Base-by-base conservation (phyloP, 2,113 vertebrate genomes). In the Gnathonemus longibarbis region DNA sequence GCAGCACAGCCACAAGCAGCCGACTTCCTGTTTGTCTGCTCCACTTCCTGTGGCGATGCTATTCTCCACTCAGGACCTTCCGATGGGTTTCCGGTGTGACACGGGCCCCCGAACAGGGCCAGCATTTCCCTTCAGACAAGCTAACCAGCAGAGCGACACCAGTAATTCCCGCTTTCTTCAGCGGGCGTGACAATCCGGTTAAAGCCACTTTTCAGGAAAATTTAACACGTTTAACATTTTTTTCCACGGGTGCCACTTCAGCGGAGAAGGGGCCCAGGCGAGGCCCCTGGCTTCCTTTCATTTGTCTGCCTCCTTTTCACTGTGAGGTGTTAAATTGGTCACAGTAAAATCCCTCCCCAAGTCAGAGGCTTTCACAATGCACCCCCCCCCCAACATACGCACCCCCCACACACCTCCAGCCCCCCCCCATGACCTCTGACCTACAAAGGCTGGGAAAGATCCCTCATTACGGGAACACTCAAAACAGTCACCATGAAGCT, bases 311-410 rank as follows among this genome's bases (percentile, higher is more conserved):
- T 90, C 91, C 91, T 92, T 94, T 94, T 94, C 92, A 94, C 21
- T 93, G 90, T 1, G 52, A 90, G 91, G 91, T 90, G 93, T 94
- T 92, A 94, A 93, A 94, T 93, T 93, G 90, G 90, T 93, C 93
- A 91, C 92, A 93, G 92, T 90, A 94, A 92, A 91, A 90, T 92
- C 90, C 90, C 84, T 92, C 92, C 66, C 86, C 42, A 8, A 90
- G 92, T 90, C 45, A 27, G 66, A 62, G 52, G 89, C 88, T 91
- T 92, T 90, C 39, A 39, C 35, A 39, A 39, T 39, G 35, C 35
- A 0, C 2, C 5, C 92, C 5, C 92, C 3, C 88, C 45, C 8
- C 46, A 1, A 74, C 11, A 13, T 50, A 50, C 50, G 3, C 70
- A 5, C 35, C 35, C 77, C 31, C 80, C 13, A 15, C 66, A 70